Evolutionary conservation across 1,140 invertebrate species (phyloP).

Genomic region (Caerostris extrusa): DNA sequence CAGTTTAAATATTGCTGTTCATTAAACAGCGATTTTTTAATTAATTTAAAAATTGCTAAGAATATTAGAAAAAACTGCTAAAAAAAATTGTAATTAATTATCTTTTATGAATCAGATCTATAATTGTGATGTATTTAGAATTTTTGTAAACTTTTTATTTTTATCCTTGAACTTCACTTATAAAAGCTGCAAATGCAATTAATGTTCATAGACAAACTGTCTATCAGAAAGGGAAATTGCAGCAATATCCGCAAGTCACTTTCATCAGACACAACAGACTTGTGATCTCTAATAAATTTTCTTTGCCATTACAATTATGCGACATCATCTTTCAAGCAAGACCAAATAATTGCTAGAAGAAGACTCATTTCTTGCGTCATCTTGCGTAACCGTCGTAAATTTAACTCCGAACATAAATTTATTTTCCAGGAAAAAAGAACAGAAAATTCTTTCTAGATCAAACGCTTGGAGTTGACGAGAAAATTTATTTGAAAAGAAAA

Average conservation of each 20-base stretch:
- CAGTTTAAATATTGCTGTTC: too few relatives aligned
- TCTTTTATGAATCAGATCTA: too few relatives aligned
- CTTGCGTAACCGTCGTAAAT: not conserved
- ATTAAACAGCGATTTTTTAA: too few relatives aligned
- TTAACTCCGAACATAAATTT: not conserved
- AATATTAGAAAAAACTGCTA: too few relatives aligned
- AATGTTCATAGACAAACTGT: too few relatives aligned
- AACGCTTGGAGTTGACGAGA: not conserved
- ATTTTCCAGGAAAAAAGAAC: not conserved
- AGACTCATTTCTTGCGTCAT: not conserved
- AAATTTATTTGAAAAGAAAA: not conserved
- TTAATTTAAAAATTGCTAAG: too few relatives aligned
- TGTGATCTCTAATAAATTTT: not conserved
- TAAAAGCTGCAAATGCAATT: too few relatives aligned
- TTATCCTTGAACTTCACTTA: too few relatives aligned
- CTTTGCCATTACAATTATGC: not conserved
- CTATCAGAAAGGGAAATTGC: too few relatives aligned
- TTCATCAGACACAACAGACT: not conserved
- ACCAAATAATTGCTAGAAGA: not conserved
- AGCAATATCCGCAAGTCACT: not conserved
- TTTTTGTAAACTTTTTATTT: too few relatives aligned
- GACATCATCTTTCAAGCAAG: not conserved
- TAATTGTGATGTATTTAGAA: too few relatives aligned
- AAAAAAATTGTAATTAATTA: too few relatives aligned
- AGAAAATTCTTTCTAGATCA: not conserved